phyloP scores from a whole-genome alignment of 2,888 invertebrate species.

The Drosophila kanekoi region DNA sequence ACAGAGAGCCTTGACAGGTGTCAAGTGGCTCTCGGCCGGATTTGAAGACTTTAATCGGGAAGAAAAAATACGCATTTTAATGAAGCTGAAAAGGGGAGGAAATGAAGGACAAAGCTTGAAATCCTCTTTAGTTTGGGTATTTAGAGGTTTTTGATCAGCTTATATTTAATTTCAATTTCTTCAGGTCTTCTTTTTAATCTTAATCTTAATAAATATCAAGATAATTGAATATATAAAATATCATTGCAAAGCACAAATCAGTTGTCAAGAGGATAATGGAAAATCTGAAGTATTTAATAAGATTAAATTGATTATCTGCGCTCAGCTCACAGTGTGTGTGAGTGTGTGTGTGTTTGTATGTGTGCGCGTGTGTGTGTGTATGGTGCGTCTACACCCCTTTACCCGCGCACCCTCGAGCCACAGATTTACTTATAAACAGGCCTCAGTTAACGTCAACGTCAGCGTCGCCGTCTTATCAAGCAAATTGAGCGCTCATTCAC shows the following conservation, averaged over 20 bases:
- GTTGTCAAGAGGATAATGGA: conserved; percentile 4
- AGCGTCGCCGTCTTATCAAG: conserved; percentile 67
- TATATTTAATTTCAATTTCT: background rate
- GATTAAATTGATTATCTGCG: conserved; percentile 33
- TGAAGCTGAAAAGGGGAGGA: background rate
- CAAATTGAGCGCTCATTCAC: conserved; percentile 76
- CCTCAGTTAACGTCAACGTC: conserved; percentile 41
- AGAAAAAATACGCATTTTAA: background rate
- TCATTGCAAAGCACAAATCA: background rate
- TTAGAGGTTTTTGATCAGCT: background rate
- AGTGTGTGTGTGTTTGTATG: no score
- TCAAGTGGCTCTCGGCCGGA: background rate
- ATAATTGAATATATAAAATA: background rate
- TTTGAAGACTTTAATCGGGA: conserved; percentile 7
- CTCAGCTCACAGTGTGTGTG: background rate
- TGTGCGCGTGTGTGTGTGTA: no score
- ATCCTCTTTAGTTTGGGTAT: background rate
- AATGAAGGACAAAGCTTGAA: background rate
- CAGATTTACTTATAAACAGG: conserved; percentile 21
- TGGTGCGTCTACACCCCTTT: background rate
- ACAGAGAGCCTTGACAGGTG: conserved; percentile 19
- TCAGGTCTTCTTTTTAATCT: no score
- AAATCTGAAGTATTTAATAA: conserved; percentile 18
- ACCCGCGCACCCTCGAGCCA: background rate
- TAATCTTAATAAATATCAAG: background rate